phyloP scores from a whole-genome alignment of 2,113 vertebrate species.

The Brachypteracias leptosomus region DNA sequence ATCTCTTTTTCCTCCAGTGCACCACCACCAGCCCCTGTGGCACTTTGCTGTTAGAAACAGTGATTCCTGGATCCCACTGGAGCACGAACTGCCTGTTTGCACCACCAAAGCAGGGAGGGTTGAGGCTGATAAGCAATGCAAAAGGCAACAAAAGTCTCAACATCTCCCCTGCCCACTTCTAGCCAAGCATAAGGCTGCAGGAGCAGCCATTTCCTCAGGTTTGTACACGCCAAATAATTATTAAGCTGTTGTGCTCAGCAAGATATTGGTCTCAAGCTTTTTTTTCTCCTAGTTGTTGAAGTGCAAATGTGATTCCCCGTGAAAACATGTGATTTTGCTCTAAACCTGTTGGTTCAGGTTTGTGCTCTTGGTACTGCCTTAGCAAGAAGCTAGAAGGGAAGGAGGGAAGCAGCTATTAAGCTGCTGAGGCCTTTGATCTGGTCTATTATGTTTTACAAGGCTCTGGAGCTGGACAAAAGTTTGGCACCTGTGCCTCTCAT shows the following conservation, averaged over 20 bases:
- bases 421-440: slow-evolving; percentile 52
- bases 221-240: slow-evolving; percentile 25
- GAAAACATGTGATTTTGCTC: slow-evolving; percentile 9
- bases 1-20: not conserved
- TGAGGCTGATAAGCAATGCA: accelerated
- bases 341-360: slow-evolving; percentile 31
- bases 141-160: not conserved
- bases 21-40: accelerated
- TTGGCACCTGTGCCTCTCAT: not conserved
- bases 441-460: slow-evolving; percentile 42
- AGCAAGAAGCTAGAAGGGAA: slow-evolving; percentile 17
- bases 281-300: slow-evolving; percentile 21
- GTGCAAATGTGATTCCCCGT: not conserved
- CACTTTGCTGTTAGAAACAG: accelerated
- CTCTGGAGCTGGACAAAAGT: not conserved
- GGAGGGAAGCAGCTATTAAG: slow-evolving; percentile 35
- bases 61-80: accelerated
- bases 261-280: not conserved
- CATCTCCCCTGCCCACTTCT: not conserved
- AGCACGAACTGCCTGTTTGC: accelerated
- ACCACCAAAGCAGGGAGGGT: not conserved
- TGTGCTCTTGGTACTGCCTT: not conserved
- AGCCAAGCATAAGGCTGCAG: not conserved
- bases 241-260: not conserved
- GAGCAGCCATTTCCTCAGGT: slow-evolving; percentile 11